A percentile compares a stretch with the other conserved stretches of the same genome.
These are phyloP conservation scores for Athetis lepigone DNA, from an alignment of 2,888 invertebrate species.

Conservation along the genomic window DNA sequence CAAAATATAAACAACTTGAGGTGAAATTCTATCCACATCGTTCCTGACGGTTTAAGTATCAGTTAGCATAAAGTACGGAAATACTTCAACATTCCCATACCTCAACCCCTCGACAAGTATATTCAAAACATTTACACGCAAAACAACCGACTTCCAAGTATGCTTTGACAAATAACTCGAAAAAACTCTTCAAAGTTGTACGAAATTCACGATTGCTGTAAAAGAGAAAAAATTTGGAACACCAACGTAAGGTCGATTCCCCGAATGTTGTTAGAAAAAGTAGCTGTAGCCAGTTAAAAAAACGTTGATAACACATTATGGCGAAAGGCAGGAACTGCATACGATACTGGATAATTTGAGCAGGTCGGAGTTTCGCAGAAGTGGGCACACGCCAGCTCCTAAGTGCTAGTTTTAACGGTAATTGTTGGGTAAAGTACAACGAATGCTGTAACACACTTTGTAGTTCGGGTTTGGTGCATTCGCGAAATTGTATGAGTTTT, in stretches of 20 bases:
- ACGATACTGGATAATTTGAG: constrained; percentile 50
- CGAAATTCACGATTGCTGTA: constrained; percentile 31
- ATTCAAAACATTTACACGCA: constrained; percentile 56
- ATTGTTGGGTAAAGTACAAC: constrained; percentile 51
- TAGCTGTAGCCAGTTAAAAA: neutral
- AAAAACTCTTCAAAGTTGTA: constrained; percentile 47
- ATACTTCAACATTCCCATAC: constrained; percentile 33
- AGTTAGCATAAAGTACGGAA: constrained; percentile 25
- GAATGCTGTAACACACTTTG: constrained; percentile 49
- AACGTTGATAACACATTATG: constrained; percentile 26
- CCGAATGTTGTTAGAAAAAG: constrained; percentile 40
- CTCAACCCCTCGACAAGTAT: constrained; percentile 31
- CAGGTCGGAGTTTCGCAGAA: constrained; percentile 45
- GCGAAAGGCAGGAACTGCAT: constrained; percentile 50
- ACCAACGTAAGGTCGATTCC: constrained; percentile 33
- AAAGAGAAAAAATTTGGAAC: constrained; percentile 32
- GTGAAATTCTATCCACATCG: constrained; percentile 1
- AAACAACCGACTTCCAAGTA: constrained; percentile 54
- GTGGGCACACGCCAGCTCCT: constrained; percentile 44
- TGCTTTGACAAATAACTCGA: constrained; percentile 60
- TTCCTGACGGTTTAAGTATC: constrained; percentile 23
- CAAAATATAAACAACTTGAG: constrained; percentile 6
- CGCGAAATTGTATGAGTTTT: constrained; percentile 28
- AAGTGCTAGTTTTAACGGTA: constrained; percentile 55
- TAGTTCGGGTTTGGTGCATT: constrained; percentile 18